Base-by-base conservation (phyloP, 2,113 vertebrate species). In the Ophthalmolycus amberensis region DNA sequence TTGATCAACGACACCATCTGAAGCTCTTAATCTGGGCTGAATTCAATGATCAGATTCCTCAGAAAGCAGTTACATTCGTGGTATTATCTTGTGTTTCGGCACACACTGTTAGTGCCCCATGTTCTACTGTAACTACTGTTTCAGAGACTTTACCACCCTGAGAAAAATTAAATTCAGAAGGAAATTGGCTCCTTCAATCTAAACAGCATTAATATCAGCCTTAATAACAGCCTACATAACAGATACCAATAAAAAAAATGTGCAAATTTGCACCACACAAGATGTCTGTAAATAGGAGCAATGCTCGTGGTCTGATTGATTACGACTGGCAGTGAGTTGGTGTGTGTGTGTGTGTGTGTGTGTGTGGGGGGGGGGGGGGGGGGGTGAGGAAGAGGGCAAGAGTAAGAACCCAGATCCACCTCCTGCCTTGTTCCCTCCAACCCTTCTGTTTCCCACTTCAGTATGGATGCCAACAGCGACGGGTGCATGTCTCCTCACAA, bases 381-480 rank as follows among this genome's bases (percentile, higher is more conserved):
- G 63, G 67, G 79, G 80, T 65, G 70, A 88, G 32, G 77, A 72
- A 67, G 67, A 73, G 78, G 87, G 48, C 75, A 44, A 25, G 73
- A 70, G 58, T 5, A 22, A 60, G 50, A 46, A 79, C 79, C 54
- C 76, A 56, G 65, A 83, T 84, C 44, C 72, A 44, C n/a, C 59
- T 79, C 68, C 75, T 75, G 75, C 72, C 46, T 59, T 12, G 50
- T 60, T 83, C 62, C 54, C 76, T 63, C 80, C 84, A 77, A 62
- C 56, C 75, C 79, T 40, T 82, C 70, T 88, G 82, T 80, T 58
- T 85, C 69, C 29, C 44, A 27, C 76, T 73, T 66, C 71, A 71
- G 46, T 40, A 37, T 52, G 62, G 79, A 83, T 20, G 62, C 75
- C 82, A 75, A 48, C 66, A 83, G 80, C 75, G 20, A 78, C 12